Percentiles rank a stretch among this genome's conserved stretches.
These are phyloP conservation scores for Euura lappo DNA, from an alignment of 1,140 invertebrate species.

Conservation along the genomic window DNA sequence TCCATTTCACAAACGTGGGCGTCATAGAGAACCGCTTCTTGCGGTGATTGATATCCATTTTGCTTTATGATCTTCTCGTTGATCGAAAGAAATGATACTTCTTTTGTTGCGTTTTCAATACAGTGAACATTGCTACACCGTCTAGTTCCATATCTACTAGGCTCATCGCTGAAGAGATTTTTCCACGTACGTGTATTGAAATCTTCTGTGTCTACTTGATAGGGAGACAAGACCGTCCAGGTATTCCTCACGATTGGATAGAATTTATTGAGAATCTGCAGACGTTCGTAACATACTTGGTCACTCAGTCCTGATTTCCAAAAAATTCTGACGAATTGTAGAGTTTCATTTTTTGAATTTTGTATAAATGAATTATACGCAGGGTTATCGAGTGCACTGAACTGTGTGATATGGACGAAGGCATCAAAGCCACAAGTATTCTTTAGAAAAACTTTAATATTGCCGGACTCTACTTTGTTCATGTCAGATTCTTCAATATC, in stretches of 20 bases:
- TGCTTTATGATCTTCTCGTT: slow-evolving; percentile 9
- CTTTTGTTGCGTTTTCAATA: slow-evolving; percentile 7
- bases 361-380: too few relatives aligned
- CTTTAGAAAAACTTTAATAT: too few relatives aligned
- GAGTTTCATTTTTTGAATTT: too few relatives aligned
- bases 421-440: too few relatives aligned
- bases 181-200: slow-evolving; percentile 8
- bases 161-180: slow-evolving; percentile 5
- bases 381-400: too few relatives aligned
- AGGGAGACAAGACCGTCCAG: slow-evolving; percentile 8
- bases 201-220: slow-evolving; percentile 6
- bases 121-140: neutral
- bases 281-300: neutral
- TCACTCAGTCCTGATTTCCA: neutral
- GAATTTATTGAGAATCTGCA: neutral
- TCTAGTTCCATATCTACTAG: slow-evolving; percentile 9
- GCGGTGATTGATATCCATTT: too few relatives aligned
- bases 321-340: neutral
- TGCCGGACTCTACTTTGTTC: neutral
- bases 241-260: neutral
- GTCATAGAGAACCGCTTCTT: too few relatives aligned
- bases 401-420: too few relatives aligned
- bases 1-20: neutral
- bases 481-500: neutral
- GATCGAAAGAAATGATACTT: slow-evolving; percentile 5